Percentiles rank a stretch among this genome's conserved stretches.
These are phyloP conservation scores for Cyanoderma ruficeps DNA, from an alignment of 2,113 vertebrate genomes.

Conservation along the genomic window DNA sequence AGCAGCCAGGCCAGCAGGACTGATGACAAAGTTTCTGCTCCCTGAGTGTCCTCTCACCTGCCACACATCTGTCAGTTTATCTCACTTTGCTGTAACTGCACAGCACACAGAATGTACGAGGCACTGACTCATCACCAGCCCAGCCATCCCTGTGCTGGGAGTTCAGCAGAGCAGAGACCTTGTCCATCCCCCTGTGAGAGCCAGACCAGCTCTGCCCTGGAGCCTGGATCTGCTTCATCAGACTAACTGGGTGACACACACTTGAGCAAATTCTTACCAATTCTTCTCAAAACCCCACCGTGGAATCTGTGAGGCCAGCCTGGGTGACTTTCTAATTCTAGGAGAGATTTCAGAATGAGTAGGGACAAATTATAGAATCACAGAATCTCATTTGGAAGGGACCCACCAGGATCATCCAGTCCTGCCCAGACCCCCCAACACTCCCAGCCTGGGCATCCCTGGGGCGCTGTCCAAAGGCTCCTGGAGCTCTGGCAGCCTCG, in stretches of 20 bases:
- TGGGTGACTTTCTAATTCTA: not conserved
- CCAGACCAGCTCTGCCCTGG: not conserved
- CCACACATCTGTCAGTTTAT: not conserved
- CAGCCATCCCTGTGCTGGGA: not conserved
- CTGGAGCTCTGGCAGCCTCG: not conserved
- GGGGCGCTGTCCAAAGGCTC: not conserved
- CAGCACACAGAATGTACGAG: too few species aligned
- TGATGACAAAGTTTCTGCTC: not conserved
- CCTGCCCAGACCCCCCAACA: not conserved
- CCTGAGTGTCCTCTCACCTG: not conserved
- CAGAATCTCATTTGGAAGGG: not conserved
- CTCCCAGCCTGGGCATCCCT: not conserved
- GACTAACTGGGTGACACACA: not conserved
- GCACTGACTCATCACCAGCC: not conserved
- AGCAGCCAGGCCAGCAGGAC: not conserved
- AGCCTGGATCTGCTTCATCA: not conserved
- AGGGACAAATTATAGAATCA: not conserved
- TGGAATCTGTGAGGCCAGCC: not conserved
- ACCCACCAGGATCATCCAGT: fast-evolving
- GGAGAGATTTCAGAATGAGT: not conserved
- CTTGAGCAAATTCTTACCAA: not conserved
- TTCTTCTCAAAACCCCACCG: not conserved
- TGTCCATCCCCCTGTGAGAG: not conserved
- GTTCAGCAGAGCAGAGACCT: not conserved
- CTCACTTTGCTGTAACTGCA: not conserved